Percentiles rank a stretch among this genome's conserved stretches.
phyloP scores from a whole-genome alignment of 2,888 invertebrate species.

The Chrysolina americana region DNA sequence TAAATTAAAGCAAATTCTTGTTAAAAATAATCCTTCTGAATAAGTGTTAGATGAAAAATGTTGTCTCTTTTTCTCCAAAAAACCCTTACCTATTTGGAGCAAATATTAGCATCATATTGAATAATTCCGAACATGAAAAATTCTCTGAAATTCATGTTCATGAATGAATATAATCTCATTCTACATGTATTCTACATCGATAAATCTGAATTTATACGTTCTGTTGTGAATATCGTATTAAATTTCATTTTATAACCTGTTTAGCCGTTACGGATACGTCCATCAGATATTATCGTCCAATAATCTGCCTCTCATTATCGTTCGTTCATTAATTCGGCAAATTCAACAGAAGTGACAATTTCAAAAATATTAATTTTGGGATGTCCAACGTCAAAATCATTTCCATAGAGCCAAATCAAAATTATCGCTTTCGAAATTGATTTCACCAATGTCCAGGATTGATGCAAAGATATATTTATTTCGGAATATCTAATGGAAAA shows the following conservation, averaged over 20 bases:
- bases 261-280: slow-evolving; percentile 39
- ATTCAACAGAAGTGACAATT: neutral
- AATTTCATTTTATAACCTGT: slow-evolving; percentile 48
- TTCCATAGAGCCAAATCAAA: neutral
- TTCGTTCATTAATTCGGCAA: slow-evolving; percentile 26
- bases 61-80: no score
- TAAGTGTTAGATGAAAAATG: no score
- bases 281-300: slow-evolving; percentile 43
- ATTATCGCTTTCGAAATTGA: no score
- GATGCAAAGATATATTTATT: no score
- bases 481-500: no score
- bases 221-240: slow-evolving; percentile 38
- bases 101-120: no score
- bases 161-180: neutral
- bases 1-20: no score
- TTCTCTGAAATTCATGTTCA: neutral
- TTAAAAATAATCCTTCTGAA: no score
- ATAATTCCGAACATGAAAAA: neutral
- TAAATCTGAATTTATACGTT: slow-evolving; percentile 22
- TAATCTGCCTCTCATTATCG: slow-evolving; percentile 45
- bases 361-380: neutral
- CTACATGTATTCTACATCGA: neutral
- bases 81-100: no score
- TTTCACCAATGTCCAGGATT: no score
- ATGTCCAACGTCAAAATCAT: neutral